A percentile compares a stretch with the other conserved stretches of the same genome.
Conservation (phyloP, 2,113 vertebrate genomes). For the Mormyrus iriodes region DNA sequence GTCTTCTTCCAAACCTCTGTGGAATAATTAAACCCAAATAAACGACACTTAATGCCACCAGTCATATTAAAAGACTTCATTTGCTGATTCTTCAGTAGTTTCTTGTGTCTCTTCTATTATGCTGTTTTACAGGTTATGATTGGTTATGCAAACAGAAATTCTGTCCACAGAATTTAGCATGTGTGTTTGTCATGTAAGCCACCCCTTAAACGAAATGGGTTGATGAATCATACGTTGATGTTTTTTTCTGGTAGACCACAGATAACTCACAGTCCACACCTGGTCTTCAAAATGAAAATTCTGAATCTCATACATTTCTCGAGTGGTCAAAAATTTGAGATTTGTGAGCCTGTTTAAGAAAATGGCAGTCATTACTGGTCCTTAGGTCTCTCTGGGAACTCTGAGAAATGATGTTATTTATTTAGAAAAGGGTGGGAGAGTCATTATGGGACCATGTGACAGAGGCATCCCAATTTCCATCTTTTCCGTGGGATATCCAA, state of each 20-base stretch:
- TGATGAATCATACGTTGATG: neutral
- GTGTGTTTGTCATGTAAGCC: neutral
- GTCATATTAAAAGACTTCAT: neutral
- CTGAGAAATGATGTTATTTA: constrained; percentile 15
- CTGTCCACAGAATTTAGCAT: neutral
- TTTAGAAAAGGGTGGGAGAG: constrained; percentile 20
- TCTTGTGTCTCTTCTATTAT: neutral
- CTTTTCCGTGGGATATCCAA: neutral
- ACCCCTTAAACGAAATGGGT: neutral
- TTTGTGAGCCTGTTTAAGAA: neutral
- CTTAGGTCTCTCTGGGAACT: neutral
- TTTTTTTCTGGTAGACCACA: neutral
- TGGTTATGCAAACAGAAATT: neutral
- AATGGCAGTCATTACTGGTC: neutral
- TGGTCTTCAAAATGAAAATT: neutral
- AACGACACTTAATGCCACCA: neutral
- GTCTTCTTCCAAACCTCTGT: neutral
- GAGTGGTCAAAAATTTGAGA: neutral
- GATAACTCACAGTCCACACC: neutral
- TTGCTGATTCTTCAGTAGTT: neutral
- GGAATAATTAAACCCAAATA: neutral
- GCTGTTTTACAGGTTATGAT: neutral
- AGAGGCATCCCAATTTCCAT: constrained; percentile 7
- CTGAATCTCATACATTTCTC: neutral
- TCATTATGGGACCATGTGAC: constrained; percentile 26